Conservation (phyloP, 2,113 vertebrate genomes). For the Riparia riparia region DNA sequence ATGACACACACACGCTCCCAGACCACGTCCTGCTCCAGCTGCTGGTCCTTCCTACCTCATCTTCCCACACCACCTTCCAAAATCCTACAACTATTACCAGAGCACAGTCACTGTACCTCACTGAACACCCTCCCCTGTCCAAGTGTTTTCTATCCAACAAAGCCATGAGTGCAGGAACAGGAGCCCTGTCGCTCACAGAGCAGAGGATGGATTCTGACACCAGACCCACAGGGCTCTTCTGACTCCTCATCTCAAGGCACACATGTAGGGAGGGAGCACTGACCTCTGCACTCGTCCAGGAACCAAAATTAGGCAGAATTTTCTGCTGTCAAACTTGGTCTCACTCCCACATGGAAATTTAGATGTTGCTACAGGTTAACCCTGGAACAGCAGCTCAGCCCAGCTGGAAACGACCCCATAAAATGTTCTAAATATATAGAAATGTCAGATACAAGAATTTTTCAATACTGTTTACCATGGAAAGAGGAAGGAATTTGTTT, state of each 20-base stretch:
- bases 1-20: background rate
- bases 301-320: background rate
- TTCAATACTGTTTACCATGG: background rate
- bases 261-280: background rate
- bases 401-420: background rate
- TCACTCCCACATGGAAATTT: background rate
- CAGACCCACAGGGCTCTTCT: background rate
- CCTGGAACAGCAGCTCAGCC: background rate
- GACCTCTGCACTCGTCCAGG: background rate
- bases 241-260: background rate
- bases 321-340: background rate
- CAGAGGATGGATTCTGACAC: background rate
- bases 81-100: background rate
- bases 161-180: background rate
- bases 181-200: fast-evolving
- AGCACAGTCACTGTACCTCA: background rate
- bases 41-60: background rate
- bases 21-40: background rate
- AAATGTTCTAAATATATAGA: background rate
- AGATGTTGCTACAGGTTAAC: background rate
- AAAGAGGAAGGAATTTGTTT: background rate
- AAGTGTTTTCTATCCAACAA: background rate
- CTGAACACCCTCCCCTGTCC: background rate
- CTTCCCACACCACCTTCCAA: background rate
- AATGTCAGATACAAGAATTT: background rate